Conservation (phyloP, 35 echinoderm and acorn worm species). For the Lytechinus variegatus region DNA sequence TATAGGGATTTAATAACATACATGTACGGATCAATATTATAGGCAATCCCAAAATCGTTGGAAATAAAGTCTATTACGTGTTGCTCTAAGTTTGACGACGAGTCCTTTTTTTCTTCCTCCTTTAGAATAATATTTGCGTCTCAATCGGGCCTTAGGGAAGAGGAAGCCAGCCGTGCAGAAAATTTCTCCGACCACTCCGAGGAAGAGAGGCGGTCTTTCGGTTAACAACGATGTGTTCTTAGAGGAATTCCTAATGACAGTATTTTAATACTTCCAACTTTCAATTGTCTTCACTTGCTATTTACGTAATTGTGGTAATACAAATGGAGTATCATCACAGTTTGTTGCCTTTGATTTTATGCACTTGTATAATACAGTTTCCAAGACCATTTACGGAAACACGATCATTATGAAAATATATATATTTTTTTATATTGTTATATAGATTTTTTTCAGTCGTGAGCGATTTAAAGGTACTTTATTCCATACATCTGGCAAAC, state of each 20-base stretch:
- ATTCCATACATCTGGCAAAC: no score
- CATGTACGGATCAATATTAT: no score
- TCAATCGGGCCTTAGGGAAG: neutral
- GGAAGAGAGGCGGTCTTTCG: neutral
- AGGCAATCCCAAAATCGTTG: neutral
- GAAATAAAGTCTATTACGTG: neutral
- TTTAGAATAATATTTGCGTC: slow-evolving; percentile 4
- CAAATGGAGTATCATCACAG: neutral
- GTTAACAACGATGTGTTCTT: neutral
- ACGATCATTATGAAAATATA: no score
- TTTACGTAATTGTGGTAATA: neutral
- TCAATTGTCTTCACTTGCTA: neutral
- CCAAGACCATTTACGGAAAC: no score
- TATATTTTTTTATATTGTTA: no score
- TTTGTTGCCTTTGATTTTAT: no score
- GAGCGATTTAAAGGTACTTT: no score
- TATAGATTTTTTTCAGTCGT: no score
- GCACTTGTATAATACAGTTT: no score
- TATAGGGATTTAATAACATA: no score
- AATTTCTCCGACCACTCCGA: neutral
- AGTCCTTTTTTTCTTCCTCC: neutral
- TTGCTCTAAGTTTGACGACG: neutral
- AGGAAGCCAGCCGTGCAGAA: neutral
- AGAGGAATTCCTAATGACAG: neutral
- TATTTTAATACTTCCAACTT: neutral